Evolutionary conservation across 30 jellyfish, hydroid and myxozoan species (phyloP).

Genomic region (Aurelia sp.): DNA sequence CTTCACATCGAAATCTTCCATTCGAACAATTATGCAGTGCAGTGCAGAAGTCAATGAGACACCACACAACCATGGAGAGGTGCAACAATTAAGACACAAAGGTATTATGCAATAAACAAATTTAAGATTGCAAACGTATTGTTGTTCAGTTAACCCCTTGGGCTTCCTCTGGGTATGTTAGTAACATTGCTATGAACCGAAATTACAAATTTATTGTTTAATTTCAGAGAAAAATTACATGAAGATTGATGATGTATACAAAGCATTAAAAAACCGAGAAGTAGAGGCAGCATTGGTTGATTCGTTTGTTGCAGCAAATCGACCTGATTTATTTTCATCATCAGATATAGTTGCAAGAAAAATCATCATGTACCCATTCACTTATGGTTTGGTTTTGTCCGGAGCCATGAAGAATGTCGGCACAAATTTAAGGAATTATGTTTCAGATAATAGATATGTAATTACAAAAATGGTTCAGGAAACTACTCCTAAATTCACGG

Average conservation of each 20-base stretch:
- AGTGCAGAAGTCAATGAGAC: no score
- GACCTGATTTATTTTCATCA: constrained; percentile 56
- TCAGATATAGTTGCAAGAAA: constrained; percentile 19
- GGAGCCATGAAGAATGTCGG: constrained; percentile 51
- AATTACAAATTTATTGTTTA: background rate
- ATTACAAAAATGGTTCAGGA: constrained; percentile 50
- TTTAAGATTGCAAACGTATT: no score
- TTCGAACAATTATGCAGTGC: no score
- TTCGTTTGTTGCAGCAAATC: constrained; percentile 52
- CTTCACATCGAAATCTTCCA: no score
- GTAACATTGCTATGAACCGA: no score
- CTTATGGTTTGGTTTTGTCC: constrained; percentile 60
- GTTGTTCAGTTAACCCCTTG: no score
- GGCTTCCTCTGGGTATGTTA: no score
- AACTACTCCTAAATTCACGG: constrained; percentile 23
- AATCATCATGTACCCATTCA: constrained; percentile 27
- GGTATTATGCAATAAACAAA: no score
- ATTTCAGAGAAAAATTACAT: constrained; percentile 27
- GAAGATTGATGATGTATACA: constrained; percentile 41
- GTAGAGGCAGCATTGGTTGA: constrained; percentile 58
- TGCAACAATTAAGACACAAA: no score
- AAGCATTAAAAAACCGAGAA: constrained; percentile 42
- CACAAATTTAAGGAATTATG: constrained; percentile 17
- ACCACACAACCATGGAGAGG: no score
- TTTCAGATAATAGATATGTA: constrained; percentile 32